phyloP scores from a whole-genome alignment of 2,888 invertebrate genomes.

The Apeira syringaria region DNA sequence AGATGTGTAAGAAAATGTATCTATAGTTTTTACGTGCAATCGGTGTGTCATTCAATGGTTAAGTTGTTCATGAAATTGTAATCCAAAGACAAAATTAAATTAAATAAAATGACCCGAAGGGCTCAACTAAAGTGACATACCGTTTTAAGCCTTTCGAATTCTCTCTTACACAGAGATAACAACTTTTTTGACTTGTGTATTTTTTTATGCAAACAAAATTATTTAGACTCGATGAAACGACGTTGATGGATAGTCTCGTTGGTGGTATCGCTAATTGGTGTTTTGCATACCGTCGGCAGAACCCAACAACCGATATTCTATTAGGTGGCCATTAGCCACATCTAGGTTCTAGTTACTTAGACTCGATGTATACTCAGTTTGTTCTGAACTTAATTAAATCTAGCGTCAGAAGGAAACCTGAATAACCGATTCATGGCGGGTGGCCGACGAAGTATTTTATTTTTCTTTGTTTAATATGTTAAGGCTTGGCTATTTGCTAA shows the following conservation, averaged over 20 bases:
- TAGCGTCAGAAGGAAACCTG: slow-evolving; percentile 1
- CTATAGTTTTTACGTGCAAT: too few relatives aligned
- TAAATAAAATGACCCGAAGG: too few relatives aligned
- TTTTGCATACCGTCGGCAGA: slow-evolving; percentile 47
- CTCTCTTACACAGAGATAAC: too few relatives aligned
- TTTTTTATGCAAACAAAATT: neutral
- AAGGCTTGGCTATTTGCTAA: too few relatives aligned
- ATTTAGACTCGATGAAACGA: slow-evolving; percentile 27
- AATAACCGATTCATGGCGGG: slow-evolving; percentile 12
- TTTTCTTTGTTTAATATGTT: too few relatives aligned
- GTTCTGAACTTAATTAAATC: slow-evolving; percentile 28
- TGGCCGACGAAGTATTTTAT: slow-evolving; percentile 7
- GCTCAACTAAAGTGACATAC: too few relatives aligned
- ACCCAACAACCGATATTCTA: slow-evolving; percentile 9
- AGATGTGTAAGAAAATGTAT: too few relatives aligned
- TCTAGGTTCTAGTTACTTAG: slow-evolving; percentile 1
- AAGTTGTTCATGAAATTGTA: too few relatives aligned
- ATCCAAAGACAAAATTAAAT: too few relatives aligned
- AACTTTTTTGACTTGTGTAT: too few relatives aligned
- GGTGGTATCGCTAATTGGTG: slow-evolving; percentile 57
- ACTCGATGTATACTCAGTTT: neutral
- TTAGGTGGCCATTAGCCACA: neutral
- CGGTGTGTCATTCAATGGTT: too few relatives aligned
- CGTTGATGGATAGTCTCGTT: slow-evolving; percentile 48
- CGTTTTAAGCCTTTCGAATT: too few relatives aligned